phyloP scores from a whole-genome alignment of 2,888 invertebrate genomes.

The Artemia sinica region DNA sequence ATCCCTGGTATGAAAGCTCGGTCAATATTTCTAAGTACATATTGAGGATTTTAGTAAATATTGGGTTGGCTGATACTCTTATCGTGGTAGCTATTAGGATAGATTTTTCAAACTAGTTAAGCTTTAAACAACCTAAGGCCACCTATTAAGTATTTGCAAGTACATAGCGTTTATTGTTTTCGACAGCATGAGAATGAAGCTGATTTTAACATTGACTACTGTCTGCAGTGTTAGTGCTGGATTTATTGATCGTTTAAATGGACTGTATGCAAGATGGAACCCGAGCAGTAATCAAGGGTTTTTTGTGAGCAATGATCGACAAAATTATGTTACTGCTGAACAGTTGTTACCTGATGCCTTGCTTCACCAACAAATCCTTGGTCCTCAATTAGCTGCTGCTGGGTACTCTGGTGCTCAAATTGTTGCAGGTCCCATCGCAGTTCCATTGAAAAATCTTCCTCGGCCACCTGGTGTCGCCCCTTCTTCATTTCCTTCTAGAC shows the following conservation, averaged over 20 bases:
- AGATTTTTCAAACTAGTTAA: no score
- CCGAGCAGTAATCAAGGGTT: background rate
- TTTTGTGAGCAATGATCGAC: background rate
- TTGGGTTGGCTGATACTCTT: no score
- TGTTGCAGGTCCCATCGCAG: conserved; percentile 21
- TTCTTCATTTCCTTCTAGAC: background rate
- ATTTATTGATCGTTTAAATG: conserved; percentile 8
- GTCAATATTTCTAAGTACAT: no score
- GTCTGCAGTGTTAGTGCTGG: background rate
- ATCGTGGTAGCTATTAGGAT: no score
- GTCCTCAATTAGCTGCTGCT: conserved; percentile 21
- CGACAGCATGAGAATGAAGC: background rate
- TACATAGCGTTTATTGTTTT: background rate
- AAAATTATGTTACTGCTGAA: background rate
- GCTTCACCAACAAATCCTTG: conserved; percentile 20
- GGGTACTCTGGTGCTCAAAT: conserved; percentile 21
- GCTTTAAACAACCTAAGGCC: no score
- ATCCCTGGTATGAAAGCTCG: no score
- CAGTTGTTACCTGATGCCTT: conserved; percentile 20
- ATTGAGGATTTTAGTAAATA: no score
- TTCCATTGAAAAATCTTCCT: conserved; percentile 19
- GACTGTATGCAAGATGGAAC: background rate
- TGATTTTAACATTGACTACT: background rate
- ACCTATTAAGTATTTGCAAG: no score
- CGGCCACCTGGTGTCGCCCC: conserved; percentile 14